phyloP scores from a whole-genome alignment of 2,113 vertebrate genomes.

The Cyphomyrus plagiostoma region DNA sequence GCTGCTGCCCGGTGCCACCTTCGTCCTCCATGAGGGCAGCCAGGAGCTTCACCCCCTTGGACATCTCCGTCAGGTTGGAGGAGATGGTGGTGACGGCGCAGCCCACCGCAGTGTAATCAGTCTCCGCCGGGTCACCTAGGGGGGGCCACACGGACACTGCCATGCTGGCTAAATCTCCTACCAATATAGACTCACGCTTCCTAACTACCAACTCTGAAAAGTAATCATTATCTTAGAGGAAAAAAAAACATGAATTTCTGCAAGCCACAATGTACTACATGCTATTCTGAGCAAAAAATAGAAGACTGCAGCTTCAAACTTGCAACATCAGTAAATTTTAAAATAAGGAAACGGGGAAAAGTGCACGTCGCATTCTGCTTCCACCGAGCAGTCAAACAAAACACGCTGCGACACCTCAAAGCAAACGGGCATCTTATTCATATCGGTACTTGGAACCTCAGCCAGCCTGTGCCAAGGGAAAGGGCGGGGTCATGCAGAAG shows the following conservation, averaged over 20 bases:
- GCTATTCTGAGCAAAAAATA: not conserved
- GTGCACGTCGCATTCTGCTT: not conserved
- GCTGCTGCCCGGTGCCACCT: constrained; percentile 80
- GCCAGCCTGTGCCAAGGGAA: not conserved
- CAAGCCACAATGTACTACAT: not conserved
- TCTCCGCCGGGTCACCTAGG: constrained; percentile 89
- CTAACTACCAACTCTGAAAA: not conserved
- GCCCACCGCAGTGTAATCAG: constrained; percentile 92
- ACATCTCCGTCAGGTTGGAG: constrained; percentile 98
- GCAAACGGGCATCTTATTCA: not conserved
- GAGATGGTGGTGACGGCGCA: constrained; percentile 95
- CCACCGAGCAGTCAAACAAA: not conserved
- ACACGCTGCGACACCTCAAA: not conserved
- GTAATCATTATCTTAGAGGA: not conserved
- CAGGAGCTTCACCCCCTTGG: constrained; percentile 88
- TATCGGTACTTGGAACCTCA: not conserved
- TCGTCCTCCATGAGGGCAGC: constrained; percentile 92
- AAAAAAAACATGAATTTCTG: not conserved
- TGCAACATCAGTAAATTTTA: not conserved
- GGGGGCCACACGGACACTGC: not conserved
- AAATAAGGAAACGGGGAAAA: not conserved
- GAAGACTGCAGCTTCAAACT: not conserved
- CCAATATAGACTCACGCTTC: not conserved
- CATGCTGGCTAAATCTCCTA: not conserved
- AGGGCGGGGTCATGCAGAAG: not conserved